These are phyloP conservation scores for Neopelma chrysocephalum DNA, from an alignment of 2,797 vertebrate species.

Conservation along the genomic window DNA sequence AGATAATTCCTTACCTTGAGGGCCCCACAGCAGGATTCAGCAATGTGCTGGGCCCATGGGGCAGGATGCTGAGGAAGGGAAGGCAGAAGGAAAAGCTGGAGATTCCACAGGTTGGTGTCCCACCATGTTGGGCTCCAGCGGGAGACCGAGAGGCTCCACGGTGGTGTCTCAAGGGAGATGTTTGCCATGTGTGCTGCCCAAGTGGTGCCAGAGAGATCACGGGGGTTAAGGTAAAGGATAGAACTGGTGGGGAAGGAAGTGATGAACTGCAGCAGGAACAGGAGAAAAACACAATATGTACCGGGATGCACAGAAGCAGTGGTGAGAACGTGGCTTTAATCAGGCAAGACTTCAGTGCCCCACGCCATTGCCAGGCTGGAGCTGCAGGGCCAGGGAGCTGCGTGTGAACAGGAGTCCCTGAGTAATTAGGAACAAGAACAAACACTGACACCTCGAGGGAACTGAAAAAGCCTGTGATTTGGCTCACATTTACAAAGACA, in stretches of 20 bases:
- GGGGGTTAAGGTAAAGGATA: neutral
- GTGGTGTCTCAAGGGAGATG: neutral
- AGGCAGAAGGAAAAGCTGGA: neutral
- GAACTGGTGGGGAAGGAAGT: neutral
- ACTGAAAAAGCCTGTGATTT: neutral
- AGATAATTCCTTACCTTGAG: neutral
- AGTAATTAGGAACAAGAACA: neutral
- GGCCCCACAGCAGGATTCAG: neutral
- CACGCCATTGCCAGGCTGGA: neutral
- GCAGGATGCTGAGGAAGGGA: neutral
- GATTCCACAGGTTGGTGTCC: accelerated
- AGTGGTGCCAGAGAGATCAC: neutral
- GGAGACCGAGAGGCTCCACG: accelerated
- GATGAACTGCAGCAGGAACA: neutral
- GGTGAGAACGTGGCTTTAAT: neutral
- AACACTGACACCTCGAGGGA: neutral
- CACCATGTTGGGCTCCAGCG: accelerated
- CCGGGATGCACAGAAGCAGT: neutral
- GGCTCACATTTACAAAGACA: neutral
- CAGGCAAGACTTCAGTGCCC: neutral
- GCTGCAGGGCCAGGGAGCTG: neutral
- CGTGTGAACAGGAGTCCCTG: accelerated
- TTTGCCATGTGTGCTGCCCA: neutral
- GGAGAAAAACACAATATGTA: neutral
- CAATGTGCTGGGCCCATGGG: accelerated